Percentiles rank a stretch among this genome's conserved stretches.
Evolutionary conservation across 2,113 vertebrate genomes (phyloP).

Genomic region (Notiomystis cincta): DNA sequence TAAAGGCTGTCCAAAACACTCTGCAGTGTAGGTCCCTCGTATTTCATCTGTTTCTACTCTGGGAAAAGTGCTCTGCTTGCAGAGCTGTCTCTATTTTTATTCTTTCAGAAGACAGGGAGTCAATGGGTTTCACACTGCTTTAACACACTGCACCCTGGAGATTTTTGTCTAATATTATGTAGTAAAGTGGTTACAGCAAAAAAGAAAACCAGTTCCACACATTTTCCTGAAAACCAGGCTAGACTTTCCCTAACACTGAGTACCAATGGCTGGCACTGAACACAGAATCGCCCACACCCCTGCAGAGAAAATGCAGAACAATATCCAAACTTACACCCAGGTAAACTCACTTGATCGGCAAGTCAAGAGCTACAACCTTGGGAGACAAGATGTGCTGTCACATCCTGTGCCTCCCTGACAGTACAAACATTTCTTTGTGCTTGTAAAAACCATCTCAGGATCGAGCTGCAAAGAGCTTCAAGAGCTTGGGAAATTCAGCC

Average conservation of each 20-base stretch:
- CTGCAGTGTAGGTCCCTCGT: background rate
- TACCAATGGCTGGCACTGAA: background rate
- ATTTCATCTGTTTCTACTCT: background rate
- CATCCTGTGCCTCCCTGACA: background rate
- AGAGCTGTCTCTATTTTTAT: background rate
- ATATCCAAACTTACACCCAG: background rate
- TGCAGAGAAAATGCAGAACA: background rate
- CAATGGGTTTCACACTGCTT: background rate
- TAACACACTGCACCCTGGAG: background rate
- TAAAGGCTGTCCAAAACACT: background rate
- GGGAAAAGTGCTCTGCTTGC: background rate
- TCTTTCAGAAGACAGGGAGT: background rate
- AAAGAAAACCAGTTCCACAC: background rate
- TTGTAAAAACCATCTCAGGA: background rate
- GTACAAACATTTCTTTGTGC: background rate
- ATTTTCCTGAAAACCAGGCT: background rate
- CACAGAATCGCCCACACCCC: background rate
- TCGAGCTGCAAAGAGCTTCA: background rate
- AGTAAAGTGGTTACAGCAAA: background rate
- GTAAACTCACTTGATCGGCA: background rate
- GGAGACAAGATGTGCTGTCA: background rate
- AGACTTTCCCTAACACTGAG: background rate
- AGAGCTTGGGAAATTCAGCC: background rate
- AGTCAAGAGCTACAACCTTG: background rate
- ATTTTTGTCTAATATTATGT: background rate